phyloP scores from a whole-genome alignment of 2,113 vertebrate species.

The Antigone vipio region DNA sequence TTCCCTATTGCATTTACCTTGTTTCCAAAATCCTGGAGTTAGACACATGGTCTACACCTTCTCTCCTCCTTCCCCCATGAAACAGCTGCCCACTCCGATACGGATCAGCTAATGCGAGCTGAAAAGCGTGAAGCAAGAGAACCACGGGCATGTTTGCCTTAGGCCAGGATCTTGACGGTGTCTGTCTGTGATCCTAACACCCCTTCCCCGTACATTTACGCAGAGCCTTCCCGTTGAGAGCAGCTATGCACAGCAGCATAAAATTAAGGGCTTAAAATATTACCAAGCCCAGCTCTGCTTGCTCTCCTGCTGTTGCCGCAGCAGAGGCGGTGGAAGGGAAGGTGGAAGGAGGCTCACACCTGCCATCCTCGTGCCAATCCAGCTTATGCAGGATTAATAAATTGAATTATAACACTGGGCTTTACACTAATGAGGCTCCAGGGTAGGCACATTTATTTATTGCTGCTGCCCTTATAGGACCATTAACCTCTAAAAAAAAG shows the following conservation, averaged over 20 bases:
- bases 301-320: not conserved
- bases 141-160: not conserved
- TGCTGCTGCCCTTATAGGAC: not conserved
- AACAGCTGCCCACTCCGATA: not conserved
- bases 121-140: constrained; percentile 14
- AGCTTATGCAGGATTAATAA: not conserved
- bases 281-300: not conserved
- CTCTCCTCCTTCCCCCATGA: not conserved
- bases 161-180: not conserved
- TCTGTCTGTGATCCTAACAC: not conserved
- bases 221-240: not conserved
- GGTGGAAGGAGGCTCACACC: not conserved
- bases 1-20: not conserved
- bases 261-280: not conserved
- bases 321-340: not conserved
- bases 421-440: not conserved
- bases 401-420: not conserved
- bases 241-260: not conserved
- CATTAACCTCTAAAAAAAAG: not conserved
- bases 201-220: not conserved
- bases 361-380: not conserved
- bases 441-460: not conserved
- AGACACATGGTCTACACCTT: not conserved
- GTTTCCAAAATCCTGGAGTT: not conserved
- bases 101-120: not conserved